phyloP scores from a whole-genome alignment of 2,113 vertebrate genomes.

The Psettodes erumei region DNA sequence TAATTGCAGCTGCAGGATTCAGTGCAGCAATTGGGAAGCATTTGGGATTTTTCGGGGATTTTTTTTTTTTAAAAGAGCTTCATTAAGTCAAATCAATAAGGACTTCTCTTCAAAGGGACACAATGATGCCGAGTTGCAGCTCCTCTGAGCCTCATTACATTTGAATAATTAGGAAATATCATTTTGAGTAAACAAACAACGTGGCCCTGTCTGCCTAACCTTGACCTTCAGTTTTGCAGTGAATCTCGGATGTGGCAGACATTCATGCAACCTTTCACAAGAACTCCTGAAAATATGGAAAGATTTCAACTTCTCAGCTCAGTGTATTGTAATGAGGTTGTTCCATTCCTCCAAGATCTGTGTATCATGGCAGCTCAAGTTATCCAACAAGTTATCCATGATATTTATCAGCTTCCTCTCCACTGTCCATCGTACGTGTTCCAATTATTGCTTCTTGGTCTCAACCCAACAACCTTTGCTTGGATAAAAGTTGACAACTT shows the following conservation, averaged over 20 bases:
- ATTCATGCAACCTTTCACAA: not conserved
- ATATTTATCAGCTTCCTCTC: not conserved
- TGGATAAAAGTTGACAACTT: not conserved
- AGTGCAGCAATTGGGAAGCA: constrained; percentile 41
- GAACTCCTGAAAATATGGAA: not conserved
- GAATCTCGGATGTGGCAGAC: not conserved
- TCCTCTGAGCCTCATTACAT: constrained; percentile 48
- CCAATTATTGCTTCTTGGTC: not conserved
- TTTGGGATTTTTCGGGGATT: constrained; percentile 31
- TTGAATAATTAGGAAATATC: constrained; percentile 47
- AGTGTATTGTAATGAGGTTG: not conserved
- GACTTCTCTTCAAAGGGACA: constrained; percentile 44
- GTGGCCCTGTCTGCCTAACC: constrained; percentile 1
- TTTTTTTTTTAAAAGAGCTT: constrained; percentile 11
- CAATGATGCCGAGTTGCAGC: constrained; percentile 12
- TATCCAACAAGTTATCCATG: too few species aligned
- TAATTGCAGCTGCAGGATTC: constrained; percentile 53
- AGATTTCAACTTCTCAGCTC: not conserved
- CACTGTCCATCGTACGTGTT: not conserved
- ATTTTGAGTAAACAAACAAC: constrained; percentile 41
- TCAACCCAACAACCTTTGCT: not conserved
- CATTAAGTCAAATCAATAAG: constrained; percentile 61
- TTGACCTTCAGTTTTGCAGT: not conserved
- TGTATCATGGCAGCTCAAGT: too few species aligned
- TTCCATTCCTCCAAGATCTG: not conserved